These are phyloP conservation scores for Brachionichthys hirsutus DNA, from an alignment of 2,113 vertebrate species.

Conservation along the genomic window DNA sequence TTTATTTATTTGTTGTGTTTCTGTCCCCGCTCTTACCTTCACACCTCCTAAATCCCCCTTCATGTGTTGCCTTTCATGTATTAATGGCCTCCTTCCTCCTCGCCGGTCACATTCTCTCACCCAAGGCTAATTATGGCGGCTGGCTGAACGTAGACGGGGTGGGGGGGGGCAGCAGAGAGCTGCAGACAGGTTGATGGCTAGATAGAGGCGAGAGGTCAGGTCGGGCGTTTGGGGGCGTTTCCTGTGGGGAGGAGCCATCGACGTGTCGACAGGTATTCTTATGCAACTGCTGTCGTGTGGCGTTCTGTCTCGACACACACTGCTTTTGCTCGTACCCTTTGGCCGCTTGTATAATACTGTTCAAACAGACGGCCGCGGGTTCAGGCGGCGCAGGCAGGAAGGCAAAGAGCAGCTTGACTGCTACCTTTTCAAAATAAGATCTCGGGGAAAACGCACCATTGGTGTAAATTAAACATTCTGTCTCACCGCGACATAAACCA, in stretches of 20 bases:
- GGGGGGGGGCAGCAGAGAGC: neutral
- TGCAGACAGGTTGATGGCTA: neutral
- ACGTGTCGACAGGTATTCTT: constrained; percentile 60
- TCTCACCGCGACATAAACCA: no score
- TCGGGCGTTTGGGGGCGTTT: constrained; percentile 3
- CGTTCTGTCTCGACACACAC: constrained; percentile 24
- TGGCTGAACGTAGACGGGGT: constrained; percentile 18
- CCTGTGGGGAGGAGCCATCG: constrained; percentile 19
- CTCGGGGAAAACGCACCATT: no score
- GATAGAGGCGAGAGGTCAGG: neutral
- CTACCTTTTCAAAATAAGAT: constrained; percentile 17
- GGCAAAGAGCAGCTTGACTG: constrained; percentile 49
- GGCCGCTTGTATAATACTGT: constrained; percentile 57
- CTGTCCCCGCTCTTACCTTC: neutral
- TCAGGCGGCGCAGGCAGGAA: constrained; percentile 44
- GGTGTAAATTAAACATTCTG: no score
- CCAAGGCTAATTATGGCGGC: constrained; percentile 54
- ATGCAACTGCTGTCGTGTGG: constrained; percentile 52
- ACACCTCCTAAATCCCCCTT: neutral
- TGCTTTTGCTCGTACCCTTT: constrained; percentile 57
- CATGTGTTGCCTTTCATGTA: constrained; percentile 13
- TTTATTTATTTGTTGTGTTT: neutral
- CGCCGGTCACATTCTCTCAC: constrained; percentile 1
- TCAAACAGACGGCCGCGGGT: constrained; percentile 46
- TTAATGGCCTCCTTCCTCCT: neutral